Conservation (phyloP, 2,797 vertebrate species). For the Tragopan temminckii region DNA sequence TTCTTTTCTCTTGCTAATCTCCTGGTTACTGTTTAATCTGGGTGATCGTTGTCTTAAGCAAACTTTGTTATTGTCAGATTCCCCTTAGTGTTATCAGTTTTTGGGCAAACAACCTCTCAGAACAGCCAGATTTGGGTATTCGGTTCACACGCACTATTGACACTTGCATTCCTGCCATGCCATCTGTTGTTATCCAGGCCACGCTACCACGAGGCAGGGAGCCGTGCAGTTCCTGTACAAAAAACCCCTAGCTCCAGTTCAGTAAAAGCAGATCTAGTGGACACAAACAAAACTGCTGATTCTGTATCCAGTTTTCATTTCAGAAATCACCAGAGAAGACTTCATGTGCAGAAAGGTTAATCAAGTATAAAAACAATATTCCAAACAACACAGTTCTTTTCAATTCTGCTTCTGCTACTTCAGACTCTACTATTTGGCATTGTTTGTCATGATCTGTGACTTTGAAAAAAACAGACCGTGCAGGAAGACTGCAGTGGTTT, state of each 20-base stretch:
- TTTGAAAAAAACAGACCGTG: not conserved
- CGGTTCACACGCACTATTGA: not conserved
- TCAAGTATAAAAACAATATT: not conserved
- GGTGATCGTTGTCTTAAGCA: not conserved
- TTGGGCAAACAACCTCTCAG: conserved; percentile 16
- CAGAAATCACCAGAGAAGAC: not conserved
- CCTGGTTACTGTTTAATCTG: conserved; percentile 23
- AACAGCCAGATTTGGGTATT: not conserved
- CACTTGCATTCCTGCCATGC: not conserved
- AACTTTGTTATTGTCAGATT: conserved; percentile 8
- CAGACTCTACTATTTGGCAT: not conserved
- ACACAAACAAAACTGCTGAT: not conserved
- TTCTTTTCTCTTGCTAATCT: not conserved
- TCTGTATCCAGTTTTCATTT: not conserved
- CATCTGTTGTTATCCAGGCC: not conserved
- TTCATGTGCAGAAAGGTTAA: not conserved
- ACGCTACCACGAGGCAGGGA: not conserved
- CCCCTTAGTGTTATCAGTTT: not conserved
- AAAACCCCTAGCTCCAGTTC: not conserved
- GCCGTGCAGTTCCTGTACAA: not conserved
- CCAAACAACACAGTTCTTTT: not conserved
- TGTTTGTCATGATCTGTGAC: not conserved
- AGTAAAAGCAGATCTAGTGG: not conserved
- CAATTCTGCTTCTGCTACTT: not conserved
- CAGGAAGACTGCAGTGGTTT: not conserved